Evolutionary conservation across 1,140 invertebrate genomes (phyloP).

Genomic region (silkworm (Bombyx mori)): ASM3026992v2 NC_085131.1:7158501-7159000

Average conservation of each 20-base stretch:
- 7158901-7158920: slow-evolving; percentile 7
- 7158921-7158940: not conserved
- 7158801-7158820: slow-evolving; percentile 73
- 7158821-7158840: slow-evolving; percentile 29
- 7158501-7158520: no score
- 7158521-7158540: no score
- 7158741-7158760: slow-evolving; percentile 66
- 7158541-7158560: no score
- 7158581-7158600: no score
- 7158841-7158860: slow-evolving; percentile 35
- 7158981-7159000: no score
- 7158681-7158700: slow-evolving; percentile 31
- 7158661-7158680: slow-evolving; percentile 2
- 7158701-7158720: no score
- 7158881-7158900: slow-evolving; percentile 44
- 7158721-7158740: slow-evolving; percentile 51
- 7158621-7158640: not conserved
- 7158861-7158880: slow-evolving; percentile 74
- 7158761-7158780: slow-evolving; percentile 65
- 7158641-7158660: slow-evolving; percentile 6
- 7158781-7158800: slow-evolving; percentile 71
- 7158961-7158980: no score
- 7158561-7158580: no score
- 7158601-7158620: no score
- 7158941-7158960: no score